These are phyloP conservation scores for Nibea coibor DNA, from an alignment of 2,113 vertebrate species.

Conservation along the genomic window DNA sequence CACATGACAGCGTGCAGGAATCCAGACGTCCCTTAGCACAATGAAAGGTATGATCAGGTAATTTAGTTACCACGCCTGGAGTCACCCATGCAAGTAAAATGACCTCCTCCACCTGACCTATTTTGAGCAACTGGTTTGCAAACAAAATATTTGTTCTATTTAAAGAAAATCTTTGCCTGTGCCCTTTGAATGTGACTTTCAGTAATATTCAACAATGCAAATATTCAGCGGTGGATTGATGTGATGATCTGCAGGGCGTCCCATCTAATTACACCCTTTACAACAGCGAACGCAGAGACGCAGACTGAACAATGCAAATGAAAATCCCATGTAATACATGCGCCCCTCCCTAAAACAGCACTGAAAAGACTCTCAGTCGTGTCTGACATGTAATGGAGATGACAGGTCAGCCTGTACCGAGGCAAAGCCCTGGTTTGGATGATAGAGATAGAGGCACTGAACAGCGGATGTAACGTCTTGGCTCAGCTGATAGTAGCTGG, in stretches of 20 bases:
- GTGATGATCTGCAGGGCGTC: constrained; percentile 21
- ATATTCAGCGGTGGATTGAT: not conserved
- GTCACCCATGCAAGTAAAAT: not conserved
- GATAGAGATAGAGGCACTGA: constrained; percentile 23
- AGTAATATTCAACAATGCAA: constrained; percentile 40
- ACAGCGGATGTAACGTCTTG: constrained; percentile 4
- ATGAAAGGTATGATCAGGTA: not conserved
- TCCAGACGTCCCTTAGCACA: no score
- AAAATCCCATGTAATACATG: not conserved
- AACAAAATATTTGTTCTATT: not conserved
- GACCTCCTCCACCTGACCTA: not conserved
- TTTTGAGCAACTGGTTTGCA: not conserved
- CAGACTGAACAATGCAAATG: not conserved
- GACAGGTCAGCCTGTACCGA: constrained; percentile 34
- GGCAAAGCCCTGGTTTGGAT: constrained; percentile 11
- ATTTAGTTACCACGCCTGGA: not conserved
- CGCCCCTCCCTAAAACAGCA: not conserved
- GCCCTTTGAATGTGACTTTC: constrained; percentile 14
- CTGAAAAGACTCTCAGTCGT: not conserved
- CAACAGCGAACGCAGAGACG: not conserved
- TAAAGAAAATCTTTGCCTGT: not conserved
- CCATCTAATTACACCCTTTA: constrained; percentile 35
- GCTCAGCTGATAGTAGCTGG: not conserved
- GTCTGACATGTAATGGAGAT: not conserved
- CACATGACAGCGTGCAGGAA: no score